phyloP scores from a whole-genome alignment of 2,797 vertebrate species.

The Mormyrops attenuatus region DNA sequence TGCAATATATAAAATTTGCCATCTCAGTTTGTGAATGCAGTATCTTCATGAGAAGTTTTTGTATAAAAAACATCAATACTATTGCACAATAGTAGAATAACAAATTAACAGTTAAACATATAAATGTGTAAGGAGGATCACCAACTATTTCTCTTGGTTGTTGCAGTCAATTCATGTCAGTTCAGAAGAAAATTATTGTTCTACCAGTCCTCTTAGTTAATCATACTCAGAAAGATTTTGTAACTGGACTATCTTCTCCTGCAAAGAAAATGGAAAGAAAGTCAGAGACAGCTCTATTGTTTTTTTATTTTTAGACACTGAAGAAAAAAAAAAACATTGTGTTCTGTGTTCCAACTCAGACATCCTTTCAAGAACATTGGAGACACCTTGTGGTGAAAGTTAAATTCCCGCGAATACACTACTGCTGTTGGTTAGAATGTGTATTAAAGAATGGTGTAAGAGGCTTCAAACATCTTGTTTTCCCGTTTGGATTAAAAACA shows the following conservation, averaged over 20 bases:
- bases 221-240: slow-evolving; percentile 53
- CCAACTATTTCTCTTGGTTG: neutral
- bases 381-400: neutral
- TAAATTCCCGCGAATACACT: neutral
- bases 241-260: slow-evolving; percentile 53
- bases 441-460: neutral
- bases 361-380: neutral
- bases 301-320: neutral
- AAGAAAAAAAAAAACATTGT: neutral
- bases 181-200: slow-evolving; percentile 15
- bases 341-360: neutral
- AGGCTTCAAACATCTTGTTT: neutral
- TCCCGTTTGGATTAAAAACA: neutral
- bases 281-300: neutral
- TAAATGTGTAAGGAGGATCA: neutral
- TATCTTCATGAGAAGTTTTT: neutral
- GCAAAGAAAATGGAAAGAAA: slow-evolving; percentile 15
- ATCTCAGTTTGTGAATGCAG: neutral
- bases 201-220: slow-evolving; percentile 28
- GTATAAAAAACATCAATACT: neutral
- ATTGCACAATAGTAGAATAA: neutral
- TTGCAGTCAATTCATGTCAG: slow-evolving; percentile 8
- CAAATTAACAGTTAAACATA: neutral
- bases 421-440: neutral
- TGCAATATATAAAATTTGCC: neutral